Evolutionary conservation across 1,140 invertebrate species (phyloP), one percentile per base, ranked within the genome.

Genomic region (Lucilia sericata): DNA sequence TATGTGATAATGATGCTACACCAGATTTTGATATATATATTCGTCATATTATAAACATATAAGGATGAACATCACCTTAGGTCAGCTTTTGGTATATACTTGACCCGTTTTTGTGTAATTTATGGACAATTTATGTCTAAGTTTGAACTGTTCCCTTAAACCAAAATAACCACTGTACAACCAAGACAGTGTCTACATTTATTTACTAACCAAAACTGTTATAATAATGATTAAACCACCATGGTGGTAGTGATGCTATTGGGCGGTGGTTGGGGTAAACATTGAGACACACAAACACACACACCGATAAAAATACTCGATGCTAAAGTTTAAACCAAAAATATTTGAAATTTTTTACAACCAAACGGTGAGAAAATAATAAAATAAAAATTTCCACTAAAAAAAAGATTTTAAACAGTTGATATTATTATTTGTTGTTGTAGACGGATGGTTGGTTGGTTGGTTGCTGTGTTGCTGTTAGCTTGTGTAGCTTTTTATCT

Each of bases 321-420:
- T 42, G 42, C 42, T 42, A 42, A 42, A 42, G 42, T 42, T 60
- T 60, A 60, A 60, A 60, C 2, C 4, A 60, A 60, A 60, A 60
- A 60, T 60, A 60, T 60, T 60, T 60, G 12, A 60, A 60, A 60
- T n/a, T 60, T n/a, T n/a, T 60, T 60, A n/a, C 42, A 42, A 42
- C 42, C 14, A 60, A n/a, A 70, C 65, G 65, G 65, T 70, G 65
- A 70, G 65, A 70, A 70, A 70, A 70, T 70, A 19, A 70, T 70
- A 70, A 70, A 70, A 70, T 9, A 70, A 70, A 70, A 21, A 70
- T 70, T 70, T 70, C 65, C 65, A 70, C 65, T 21, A 10, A 70
- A 60, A 70, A 60, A 60, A 60, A 60, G 65, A 70, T 70, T 70
- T 70, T 70, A 10, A 70, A 21, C 4, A 70, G 65, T 25, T 70